phyloP scores from a whole-genome alignment of 2,113 vertebrate species.

The Ginglymostoma cirratum region DNA sequence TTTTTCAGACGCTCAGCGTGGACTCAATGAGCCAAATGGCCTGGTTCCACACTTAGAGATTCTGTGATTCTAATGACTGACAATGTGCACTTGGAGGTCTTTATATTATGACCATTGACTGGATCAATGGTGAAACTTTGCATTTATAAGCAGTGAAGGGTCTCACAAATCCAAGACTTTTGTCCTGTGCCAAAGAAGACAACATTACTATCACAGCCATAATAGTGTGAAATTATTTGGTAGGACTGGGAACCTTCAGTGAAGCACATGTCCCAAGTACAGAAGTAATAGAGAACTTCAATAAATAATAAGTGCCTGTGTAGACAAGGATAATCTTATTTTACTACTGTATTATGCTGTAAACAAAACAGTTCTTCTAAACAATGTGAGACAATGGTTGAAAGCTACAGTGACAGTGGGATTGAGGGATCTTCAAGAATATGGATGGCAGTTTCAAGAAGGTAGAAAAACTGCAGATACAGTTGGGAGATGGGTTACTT shows the following conservation, averaged over 20 bases:
- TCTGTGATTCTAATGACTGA: constrained; percentile 4
- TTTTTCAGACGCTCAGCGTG: no score
- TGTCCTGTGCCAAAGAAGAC: constrained; percentile 36
- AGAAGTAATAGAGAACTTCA: background rate
- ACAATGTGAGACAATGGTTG: constrained; percentile 33
- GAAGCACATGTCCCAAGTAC: constrained; percentile 10
- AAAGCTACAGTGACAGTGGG: constrained; percentile 31
- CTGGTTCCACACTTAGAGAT: no score
- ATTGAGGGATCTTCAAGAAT: constrained; percentile 22
- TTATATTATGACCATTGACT: constrained; percentile 39
- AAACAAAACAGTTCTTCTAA: constrained; percentile 33
- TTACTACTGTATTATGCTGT: constrained; percentile 33
- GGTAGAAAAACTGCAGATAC: no score
- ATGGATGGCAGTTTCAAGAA: no score
- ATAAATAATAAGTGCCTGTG: constrained; percentile 23
- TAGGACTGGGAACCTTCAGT: constrained; percentile 34
- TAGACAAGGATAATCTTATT: constrained; percentile 31
- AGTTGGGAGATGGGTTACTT: no score
- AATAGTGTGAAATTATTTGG: constrained; percentile 38
- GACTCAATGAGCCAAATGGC: no score
- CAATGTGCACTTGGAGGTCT: background rate
- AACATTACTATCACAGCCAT: constrained; percentile 33
- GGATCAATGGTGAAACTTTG: constrained; percentile 35
- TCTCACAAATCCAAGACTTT: constrained; percentile 23
- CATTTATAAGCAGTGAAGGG: constrained; percentile 12